phyloP scores from a whole-genome alignment of 2,888 invertebrate genomes.

The Ecdyonurus torrentis region DNA sequence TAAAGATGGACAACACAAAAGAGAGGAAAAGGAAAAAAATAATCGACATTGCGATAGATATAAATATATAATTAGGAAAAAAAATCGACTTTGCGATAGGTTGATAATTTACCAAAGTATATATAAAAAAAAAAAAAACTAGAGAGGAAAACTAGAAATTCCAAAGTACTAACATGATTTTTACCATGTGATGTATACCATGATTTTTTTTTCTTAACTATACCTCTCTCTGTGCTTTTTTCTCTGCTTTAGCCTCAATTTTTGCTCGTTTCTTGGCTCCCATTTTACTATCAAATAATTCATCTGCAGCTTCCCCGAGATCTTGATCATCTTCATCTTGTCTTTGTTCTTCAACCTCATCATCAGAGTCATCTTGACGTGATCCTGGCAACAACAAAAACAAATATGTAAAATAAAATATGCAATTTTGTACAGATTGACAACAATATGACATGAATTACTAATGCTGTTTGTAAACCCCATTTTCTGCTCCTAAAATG shows the following conservation, averaged over 20 bases:
- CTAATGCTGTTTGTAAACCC: too few relatives aligned
- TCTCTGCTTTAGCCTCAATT: slow-evolving; percentile 83
- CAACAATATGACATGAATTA: neutral
- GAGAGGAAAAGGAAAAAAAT: too few relatives aligned
- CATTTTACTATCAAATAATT: slow-evolving; percentile 51
- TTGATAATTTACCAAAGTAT: too few relatives aligned
- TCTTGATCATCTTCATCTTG: slow-evolving; percentile 32
- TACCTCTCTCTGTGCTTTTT: slow-evolving; percentile 58
- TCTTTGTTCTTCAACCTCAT: slow-evolving; percentile 20
- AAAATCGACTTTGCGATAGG: too few relatives aligned
- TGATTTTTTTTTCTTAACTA: too few relatives aligned
- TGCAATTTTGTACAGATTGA: neutral
- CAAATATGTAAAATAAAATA: too few relatives aligned
- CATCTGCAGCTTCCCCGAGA: slow-evolving; percentile 20
- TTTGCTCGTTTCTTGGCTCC: slow-evolving; percentile 92
- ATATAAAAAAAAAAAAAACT: neutral
- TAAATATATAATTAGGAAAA: too few relatives aligned
- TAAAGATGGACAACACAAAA: too few relatives aligned
- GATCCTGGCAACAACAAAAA: too few relatives aligned
- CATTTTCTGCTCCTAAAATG: too few relatives aligned
- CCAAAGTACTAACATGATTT: neutral
- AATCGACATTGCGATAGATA: too few relatives aligned
- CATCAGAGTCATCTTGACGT: slow-evolving; percentile 29
- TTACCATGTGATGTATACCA: slow-evolving; percentile 3
- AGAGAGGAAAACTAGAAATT: neutral